Evolutionary conservation across 2,797 vertebrate species (phyloP), one percentile per base, ranked within the genome.

Genomic region (Apogon hyalosoma): DNA sequence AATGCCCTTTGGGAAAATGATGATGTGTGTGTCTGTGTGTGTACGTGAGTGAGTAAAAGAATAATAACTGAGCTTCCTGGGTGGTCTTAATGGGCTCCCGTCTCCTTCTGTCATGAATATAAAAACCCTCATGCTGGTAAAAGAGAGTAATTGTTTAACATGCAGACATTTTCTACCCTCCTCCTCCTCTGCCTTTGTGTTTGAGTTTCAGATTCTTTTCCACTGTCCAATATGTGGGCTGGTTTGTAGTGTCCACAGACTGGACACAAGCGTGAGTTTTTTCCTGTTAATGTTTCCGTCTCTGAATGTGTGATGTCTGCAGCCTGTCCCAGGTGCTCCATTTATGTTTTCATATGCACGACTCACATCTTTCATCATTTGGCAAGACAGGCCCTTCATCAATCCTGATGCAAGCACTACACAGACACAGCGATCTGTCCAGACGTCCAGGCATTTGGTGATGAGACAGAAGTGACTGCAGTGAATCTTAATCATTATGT

Each of bases 351-450:
- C 72, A 79, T 74, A 86, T 80, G 79, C 72, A 83, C 48, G 46
- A 75, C 74, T 86, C 75, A 31, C 78, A 87, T 85, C 79, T 89
- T 87, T 90, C 80, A 88, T 90, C 85, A 87, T 79, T 81, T 68
- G 31, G 63, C 54, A 57, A 58, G 67, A 80, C 70, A 48, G 66
- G 16, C 52, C 52, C 55, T 76, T 82, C 69, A 88, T 89, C 76
- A 83, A 69, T 79, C 64, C 57, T 68, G 61, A 85, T 59, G 52
- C 33, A 60, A 57, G 52, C 14, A 18, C 45, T 10, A 42, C 51
- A 68, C 63, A 48, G 9, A 24, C 48, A 33, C 33, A 10, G 19
- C 45, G 50, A 15, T 74, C n/a, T 41, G 38, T 59, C 65, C 24
- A 41, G 47, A 48, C 57, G 58, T 60, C 24, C 38, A 62, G 39